Evolutionary conservation across 2,113 vertebrate genomes (phyloP), one percentile per base, ranked within the genome.

Genomic region (Nibea coibor): DNA sequence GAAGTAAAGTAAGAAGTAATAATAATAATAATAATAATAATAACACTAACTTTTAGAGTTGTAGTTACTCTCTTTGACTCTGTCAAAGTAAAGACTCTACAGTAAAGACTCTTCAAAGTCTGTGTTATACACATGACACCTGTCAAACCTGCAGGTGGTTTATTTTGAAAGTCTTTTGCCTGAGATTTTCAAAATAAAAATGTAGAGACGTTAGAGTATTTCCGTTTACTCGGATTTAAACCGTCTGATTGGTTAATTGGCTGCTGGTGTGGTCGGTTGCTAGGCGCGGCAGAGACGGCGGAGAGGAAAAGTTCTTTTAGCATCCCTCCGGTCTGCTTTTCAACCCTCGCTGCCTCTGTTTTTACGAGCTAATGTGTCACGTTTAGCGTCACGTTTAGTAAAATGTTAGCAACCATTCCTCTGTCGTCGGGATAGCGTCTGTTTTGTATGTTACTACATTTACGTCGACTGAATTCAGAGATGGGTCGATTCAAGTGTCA

Each of bases 201-300:
- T 2, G 35, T 8, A 2, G 47, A 66, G 11, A 35, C 31, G 31
- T 35, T 35, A 35, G 31, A 7, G 31, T 4, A 1, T 35, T 35
- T 35, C 31, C 31, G 6, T 35, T 39, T 9, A 39, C 35, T 39
- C 8, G 35, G 7, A 8, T 39, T 7, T 9, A 39, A 39, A 2
- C 35, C 39, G 7, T 39, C 19, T 64, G 58, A 66, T 43, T 72
- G 54, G n/a, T 26, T 42, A 64, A 20, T 16, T 4, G 51, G 11
- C 24, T 31, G 9, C 82, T 78, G 78, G 77, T 87, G 80, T 31
- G 82, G 35, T 35, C 26, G 39, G 88, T 90, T 85, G 82, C 88
- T 77, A 61, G 53, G 85, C 71, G 22, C 4, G 59, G 35, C 35
- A 11, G 58, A 8, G 26, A 42, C 31, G 17, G 11, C 10, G 5